These are phyloP conservation scores for Pteromalus puparum DNA, from an alignment of 1,140 invertebrate species.

Conservation along the genomic window DNA sequence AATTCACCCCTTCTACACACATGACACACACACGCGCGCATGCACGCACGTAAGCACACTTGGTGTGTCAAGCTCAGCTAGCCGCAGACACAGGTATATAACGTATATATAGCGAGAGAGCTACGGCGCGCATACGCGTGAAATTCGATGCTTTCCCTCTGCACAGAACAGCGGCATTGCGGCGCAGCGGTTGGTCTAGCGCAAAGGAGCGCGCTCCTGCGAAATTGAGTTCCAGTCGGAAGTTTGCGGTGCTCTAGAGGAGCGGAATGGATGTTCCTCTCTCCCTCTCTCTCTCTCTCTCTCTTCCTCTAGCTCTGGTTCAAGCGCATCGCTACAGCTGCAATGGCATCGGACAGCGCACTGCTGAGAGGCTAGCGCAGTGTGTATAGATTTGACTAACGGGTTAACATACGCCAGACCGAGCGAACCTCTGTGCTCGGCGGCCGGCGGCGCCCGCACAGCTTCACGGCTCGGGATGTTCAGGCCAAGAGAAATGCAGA, in stretches of 20 bases:
- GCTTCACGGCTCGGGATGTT: not conserved
- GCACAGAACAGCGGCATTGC: too few relatives aligned
- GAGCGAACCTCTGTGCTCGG: not conserved
- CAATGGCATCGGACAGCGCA: not conserved
- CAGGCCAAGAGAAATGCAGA: not conserved
- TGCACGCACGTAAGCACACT: too few relatives aligned
- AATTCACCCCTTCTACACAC: too few relatives aligned
- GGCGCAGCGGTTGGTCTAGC: too few relatives aligned
- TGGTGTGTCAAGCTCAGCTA: too few relatives aligned
- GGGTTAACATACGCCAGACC: not conserved
- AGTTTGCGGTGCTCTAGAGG: conserved; percentile 13
- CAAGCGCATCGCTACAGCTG: not conserved
- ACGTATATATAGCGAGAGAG: too few relatives aligned
- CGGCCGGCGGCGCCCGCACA: too few relatives aligned
- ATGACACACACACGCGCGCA: too few relatives aligned
- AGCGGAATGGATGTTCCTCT: not conserved
- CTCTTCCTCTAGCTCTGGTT: not conserved
- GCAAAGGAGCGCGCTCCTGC: not conserved
- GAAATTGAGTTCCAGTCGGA: not conserved
- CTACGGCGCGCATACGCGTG: too few relatives aligned
- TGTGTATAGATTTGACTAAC: conserved; percentile 8
- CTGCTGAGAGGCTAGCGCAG: not conserved
- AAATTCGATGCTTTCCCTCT: too few relatives aligned
- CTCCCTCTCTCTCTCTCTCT: not conserved
- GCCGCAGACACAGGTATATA: too few relatives aligned